A percentile compares a stretch with the other conserved stretches of the same genome.
These are phyloP conservation scores for Palaemon carinicauda DNA, from an alignment of 1,140 invertebrate species.

Conservation along the genomic window DNA sequence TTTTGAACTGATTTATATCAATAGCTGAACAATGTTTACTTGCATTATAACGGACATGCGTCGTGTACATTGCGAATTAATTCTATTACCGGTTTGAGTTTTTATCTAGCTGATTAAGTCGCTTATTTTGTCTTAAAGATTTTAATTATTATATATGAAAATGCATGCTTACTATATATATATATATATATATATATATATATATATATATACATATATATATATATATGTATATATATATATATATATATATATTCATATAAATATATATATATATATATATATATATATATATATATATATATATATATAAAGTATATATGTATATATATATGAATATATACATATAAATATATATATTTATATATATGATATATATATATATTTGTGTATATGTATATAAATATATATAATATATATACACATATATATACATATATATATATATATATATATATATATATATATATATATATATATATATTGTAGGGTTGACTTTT, in stretches of 20 bases:
- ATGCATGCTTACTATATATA: no score
- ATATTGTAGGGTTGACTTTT: no score
- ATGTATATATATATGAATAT: background rate
- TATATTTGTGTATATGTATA: background rate
- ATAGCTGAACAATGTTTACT: no score
- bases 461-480: background rate
- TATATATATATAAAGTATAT: background rate
- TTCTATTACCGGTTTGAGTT: no score
- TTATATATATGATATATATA: background rate
- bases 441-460: background rate
- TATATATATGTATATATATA: background rate
- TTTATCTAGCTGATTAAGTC: no score
- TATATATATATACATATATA: background rate
- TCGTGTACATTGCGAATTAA: no score
- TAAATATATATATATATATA: background rate
- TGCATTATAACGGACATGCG: no score
- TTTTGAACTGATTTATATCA: no score
- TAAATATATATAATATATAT: background rate
- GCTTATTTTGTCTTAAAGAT: background rate
- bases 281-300: background rate
- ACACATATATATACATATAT: background rate
- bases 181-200: background rate
- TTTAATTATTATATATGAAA: no score
- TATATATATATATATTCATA: background rate
- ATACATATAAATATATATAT: background rate